phyloP scores from a whole-genome alignment of 2,888 invertebrate genomes.

The Patella pellucida region DNA sequence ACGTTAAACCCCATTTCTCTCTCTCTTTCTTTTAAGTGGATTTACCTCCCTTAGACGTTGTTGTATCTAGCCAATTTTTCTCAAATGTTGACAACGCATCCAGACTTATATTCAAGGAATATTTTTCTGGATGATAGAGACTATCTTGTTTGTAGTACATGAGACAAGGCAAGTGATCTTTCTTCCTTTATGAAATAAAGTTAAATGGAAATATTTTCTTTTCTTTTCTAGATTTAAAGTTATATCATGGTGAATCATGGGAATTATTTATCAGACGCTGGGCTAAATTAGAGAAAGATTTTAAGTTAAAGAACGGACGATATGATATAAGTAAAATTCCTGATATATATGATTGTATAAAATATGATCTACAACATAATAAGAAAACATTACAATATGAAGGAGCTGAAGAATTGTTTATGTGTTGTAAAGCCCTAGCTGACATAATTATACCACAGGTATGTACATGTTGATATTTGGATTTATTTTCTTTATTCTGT shows the following conservation, averaged over 20 bases:
- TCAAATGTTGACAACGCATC: no score
- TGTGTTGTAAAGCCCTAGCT: constrained; percentile 95
- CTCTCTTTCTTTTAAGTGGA: no score
- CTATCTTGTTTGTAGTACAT: no score
- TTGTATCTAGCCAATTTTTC: no score
- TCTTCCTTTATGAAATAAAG: no score
- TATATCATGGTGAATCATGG: constrained; percentile 99
- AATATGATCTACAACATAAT: constrained; percentile 97
- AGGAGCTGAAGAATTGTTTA: constrained; percentile 76
- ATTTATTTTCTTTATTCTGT: no score
- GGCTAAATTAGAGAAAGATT: constrained; percentile 99
- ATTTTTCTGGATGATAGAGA: no score
- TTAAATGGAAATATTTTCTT: background rate
- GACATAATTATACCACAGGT: constrained; percentile 99
- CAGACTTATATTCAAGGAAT: no score
- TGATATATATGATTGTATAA: constrained; percentile 99
- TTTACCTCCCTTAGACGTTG: no score
- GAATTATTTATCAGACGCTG: constrained; percentile 97
- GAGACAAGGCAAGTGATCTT: no score
- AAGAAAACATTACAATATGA: constrained; percentile 89
- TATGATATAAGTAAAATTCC: constrained; percentile 99
- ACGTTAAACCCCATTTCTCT: no score
- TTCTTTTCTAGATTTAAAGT: constrained; percentile 80
- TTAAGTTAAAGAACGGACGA: constrained; percentile 86
- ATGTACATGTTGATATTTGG: constrained; percentile 18